Evolutionary conservation across 2,888 invertebrate genomes (phyloP), one percentile per base, ranked within the genome.

Genomic region (Agapetus fuscipes): DNA sequence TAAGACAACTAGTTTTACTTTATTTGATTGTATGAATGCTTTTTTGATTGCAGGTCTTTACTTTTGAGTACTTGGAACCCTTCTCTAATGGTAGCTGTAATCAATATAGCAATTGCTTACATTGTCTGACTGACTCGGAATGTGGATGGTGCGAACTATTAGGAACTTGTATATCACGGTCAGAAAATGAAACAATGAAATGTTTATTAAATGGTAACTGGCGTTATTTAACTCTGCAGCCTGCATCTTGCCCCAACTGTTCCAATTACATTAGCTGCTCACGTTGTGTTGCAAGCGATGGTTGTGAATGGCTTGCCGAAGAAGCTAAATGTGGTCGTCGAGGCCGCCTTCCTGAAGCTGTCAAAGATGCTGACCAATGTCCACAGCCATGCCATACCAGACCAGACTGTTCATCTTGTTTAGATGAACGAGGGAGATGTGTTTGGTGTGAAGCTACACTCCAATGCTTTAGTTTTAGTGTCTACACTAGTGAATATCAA

Each of bases 371-470:
- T 0, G 65, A 69, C 10, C 72, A 77, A 31, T 94, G 94, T 57
- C 89, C 91, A 0, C 68, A 78, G 16, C 84, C 89, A 0, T 94
- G 94, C 56, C 79, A 88, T 50, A 61, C 75, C 58, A 77, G 88
- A 31, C 73, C 65, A 28, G 80, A 81, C 54, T 90, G 90, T 58
- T 78, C 81, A 12, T 76, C 80, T 37, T 95, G 95, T 56, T 68
- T 95, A 34, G 85, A 85, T 52, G 84, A 86, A 53, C 78, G 78
- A 32, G 88, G 88, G 15, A 77, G 90, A 43, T 95, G 95, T 61
- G 93, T 93, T 1, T 95, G 95, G 95, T 95, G 95, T 59, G 89
- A 91, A 57, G 87, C 90, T 15, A 87, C 87, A 0, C 76, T 82
- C 45, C 87, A 89, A 55, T 95, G 95, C 60, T 91, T 95, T 58